Base-by-base conservation (phyloP, 2,888 invertebrate genomes). In the Hemaris fuciformis region DNA sequence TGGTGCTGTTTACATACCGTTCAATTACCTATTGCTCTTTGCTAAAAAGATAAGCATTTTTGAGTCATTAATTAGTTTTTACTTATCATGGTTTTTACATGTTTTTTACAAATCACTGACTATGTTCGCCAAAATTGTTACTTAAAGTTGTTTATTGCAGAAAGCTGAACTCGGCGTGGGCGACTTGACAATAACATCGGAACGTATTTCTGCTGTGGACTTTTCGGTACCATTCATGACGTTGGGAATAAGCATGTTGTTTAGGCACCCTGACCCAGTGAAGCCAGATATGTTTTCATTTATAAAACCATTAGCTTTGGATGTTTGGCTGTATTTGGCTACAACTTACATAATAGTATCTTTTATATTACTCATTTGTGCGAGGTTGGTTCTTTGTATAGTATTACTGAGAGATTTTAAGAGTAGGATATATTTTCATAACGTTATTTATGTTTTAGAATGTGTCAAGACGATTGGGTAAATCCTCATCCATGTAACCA, bases 191-290 rank as follows among this genome's bases (percentile, higher is more conserved):
- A 99, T 99, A 60, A 99, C 98, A 2, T 97, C 97, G 74, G 95
- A 97, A 57, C 93, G 99, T 48, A 96, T 98, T 69, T 94, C 95
- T 62, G 96, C 96, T 10, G 97, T 98, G 0, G 98, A 98, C 81
- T 99, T 99, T 85, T 97, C 98, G 0, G 97, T 97, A 88, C 99
- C 99, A 0, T 99, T 99, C 84, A 99, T 99, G 98, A 97, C 97
- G 69, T 89, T 99, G 67, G 98, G 97, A 43, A 98, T 98, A 67
- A 97, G 97, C 73, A 97, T 98, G 84, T 84, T 98, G 66, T 97
- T 95, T 87, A 95, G 95, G 74, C 96, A 96, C 75, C 95, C 96
- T 3, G 94, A 94, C 38, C 95, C 95, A 59, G 94, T 95, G 61
- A 94, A 95, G n/a, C 97, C 98, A 13, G 95, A 97, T 77, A 93